phyloP scores from a whole-genome alignment of 2,113 vertebrate genomes.

The Butastur rufipennis region DNA sequence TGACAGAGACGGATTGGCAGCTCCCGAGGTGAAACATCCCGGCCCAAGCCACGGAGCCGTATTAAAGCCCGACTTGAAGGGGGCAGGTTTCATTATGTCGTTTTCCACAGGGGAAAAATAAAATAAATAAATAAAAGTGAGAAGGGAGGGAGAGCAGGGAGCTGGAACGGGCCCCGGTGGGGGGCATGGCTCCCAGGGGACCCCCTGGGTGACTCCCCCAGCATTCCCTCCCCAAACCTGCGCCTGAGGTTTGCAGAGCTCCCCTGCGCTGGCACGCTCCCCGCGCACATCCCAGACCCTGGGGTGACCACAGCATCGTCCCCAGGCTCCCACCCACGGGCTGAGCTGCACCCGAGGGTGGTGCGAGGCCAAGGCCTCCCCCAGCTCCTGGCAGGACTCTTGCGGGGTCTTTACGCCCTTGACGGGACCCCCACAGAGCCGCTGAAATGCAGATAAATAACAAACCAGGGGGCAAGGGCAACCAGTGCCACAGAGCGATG shows the following conservation, averaged over 20 bases:
- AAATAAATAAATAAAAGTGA: background rate
- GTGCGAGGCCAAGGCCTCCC: background rate
- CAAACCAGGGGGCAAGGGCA: fast-evolving
- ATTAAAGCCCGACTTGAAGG: background rate
- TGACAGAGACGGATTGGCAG: slow-evolving; percentile 61
- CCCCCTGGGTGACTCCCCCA: background rate
- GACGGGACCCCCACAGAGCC: fast-evolving
- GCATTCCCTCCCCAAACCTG: background rate
- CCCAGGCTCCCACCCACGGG: background rate
- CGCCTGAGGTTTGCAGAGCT: background rate
- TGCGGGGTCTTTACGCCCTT: fast-evolving
- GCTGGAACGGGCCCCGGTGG: background rate
- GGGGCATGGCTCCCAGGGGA: background rate
- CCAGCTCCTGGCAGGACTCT: background rate
- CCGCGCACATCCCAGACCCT: fast-evolving
- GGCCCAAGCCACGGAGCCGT: background rate
- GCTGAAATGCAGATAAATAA: fast-evolving
- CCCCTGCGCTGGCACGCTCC: background rate
- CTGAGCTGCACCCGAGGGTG: background rate
- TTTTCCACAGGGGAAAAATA: background rate
- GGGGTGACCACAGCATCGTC: fast-evolving
- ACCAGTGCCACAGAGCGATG: fast-evolving
- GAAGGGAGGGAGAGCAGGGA: background rate
- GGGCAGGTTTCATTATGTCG: background rate
- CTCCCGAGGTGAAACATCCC: slow-evolving; percentile 54